A percentile compares a stretch with the other conserved stretches of the same genome.
These are phyloP conservation scores for Ancistrus triradiatus DNA, from an alignment of 2,113 vertebrate species.

Conservation along the genomic window DNA sequence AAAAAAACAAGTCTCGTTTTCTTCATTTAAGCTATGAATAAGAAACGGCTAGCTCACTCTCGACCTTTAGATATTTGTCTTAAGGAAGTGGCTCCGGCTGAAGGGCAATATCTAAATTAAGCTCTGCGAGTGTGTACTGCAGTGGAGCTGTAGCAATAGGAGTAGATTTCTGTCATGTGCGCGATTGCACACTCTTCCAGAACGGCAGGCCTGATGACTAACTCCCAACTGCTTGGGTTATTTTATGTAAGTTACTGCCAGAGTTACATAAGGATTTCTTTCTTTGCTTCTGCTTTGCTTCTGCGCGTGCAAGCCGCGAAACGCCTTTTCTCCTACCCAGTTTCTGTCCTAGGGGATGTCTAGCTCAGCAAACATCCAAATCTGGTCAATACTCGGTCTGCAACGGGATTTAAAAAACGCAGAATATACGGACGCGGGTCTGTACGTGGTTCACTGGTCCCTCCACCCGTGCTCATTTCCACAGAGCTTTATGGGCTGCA, in stretches of 20 bases:
- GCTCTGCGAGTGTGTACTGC: conserved; percentile 4
- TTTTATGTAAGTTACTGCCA: conserved; percentile 34
- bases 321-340: background rate
- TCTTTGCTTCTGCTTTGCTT: conserved; percentile 14
- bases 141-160: conserved; percentile 13
- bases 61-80: conserved; percentile 24
- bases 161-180: conserved; percentile 38
- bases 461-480: no score
- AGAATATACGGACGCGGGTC: background rate
- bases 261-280: conserved; percentile 43
- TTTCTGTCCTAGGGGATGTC: conserved; percentile 16
- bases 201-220: conserved; percentile 35
- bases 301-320: background rate
- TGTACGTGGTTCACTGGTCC: no score
- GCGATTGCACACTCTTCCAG: conserved; percentile 18
- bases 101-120: conserved; percentile 16
- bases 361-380: conserved; percentile 24
- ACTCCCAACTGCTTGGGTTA: conserved; percentile 27
- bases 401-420: background rate
- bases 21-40: background rate
- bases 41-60: background rate
- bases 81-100: background rate
- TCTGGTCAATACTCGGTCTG: conserved; percentile 1
- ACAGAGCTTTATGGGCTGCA: background rate
- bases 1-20: background rate